Percentiles rank a stretch among this genome's conserved stretches.
These are phyloP conservation scores for Tromatobia lineatoria DNA, from an alignment of 2,888 invertebrate genomes.

Conservation along the genomic window DNA sequence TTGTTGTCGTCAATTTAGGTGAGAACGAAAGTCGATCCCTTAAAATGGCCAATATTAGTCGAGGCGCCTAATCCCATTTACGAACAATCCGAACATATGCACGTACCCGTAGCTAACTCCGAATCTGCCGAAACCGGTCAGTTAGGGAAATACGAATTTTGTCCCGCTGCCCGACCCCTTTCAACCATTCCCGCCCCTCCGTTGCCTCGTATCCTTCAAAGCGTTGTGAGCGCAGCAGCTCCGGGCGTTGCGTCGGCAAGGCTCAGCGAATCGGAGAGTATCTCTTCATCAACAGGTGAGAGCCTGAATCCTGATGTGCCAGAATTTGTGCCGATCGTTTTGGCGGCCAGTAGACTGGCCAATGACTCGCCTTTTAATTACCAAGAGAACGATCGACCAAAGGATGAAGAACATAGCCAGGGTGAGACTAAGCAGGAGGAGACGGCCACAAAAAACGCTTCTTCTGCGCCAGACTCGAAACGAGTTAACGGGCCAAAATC, in stretches of 20 bases:
- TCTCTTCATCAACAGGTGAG: conserved; percentile 85
- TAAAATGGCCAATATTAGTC: conserved; percentile 95
- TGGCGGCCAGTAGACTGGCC: conserved; percentile 61
- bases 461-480: conserved; percentile 20
- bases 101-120: conserved; percentile 77
- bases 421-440: conserved; percentile 80
- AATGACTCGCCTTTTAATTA: conserved; percentile 67
- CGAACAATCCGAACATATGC: conserved; percentile 75
- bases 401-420: conserved; percentile 58
- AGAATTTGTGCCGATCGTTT: conserved; percentile 91
- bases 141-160: conserved; percentile 82
- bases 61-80: conserved; percentile 79
- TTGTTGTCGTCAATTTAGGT: conserved; percentile 87
- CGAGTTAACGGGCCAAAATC: conserved; percentile 25
- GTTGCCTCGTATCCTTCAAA: conserved; percentile 88
- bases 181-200: conserved; percentile 91
- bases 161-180: conserved; percentile 88
- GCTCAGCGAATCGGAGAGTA: conserved; percentile 78
- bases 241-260: conserved; percentile 54
- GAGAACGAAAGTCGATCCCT: conserved; percentile 93
- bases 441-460: conserved; percentile 30
- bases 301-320: conserved; percentile 94
- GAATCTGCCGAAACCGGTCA: conserved; percentile 55
- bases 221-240: conserved; percentile 71
- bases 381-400: conserved; percentile 53